Evolutionary conservation across 1,140 invertebrate genomes (phyloP).

Genomic region (Pseudomyrmex sp.): DNA sequence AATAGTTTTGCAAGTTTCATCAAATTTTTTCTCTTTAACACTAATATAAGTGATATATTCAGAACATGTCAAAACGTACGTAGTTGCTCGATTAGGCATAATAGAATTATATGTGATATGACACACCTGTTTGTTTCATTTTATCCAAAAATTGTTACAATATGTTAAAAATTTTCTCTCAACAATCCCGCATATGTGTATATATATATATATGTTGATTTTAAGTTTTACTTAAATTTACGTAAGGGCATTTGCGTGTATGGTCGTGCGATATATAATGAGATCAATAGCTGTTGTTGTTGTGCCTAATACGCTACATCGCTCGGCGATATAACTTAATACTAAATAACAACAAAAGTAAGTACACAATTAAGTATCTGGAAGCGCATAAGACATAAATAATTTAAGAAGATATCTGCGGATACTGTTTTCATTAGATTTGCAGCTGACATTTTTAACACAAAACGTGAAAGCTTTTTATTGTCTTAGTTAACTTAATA

Average conservation of each 20-base stretch:
- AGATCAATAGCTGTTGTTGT: slow-evolving; percentile 57
- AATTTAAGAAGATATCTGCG: slow-evolving; percentile 26
- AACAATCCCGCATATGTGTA: background rate
- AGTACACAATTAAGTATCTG: slow-evolving; percentile 41
- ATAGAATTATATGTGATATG: slow-evolving; percentile 4
- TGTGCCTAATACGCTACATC: slow-evolving; percentile 29
- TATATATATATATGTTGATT: no score
- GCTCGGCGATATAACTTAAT: slow-evolving; percentile 53
- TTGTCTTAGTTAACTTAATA: slow-evolving; percentile 54
- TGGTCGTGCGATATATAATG: slow-evolving; percentile 53
- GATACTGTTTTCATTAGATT: slow-evolving; percentile 1
- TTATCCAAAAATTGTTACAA: slow-evolving; percentile 21
- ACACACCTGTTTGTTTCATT: background rate
- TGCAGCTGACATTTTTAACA: background rate
- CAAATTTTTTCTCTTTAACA: slow-evolving; percentile 25
- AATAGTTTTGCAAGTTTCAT: slow-evolving; percentile 3
- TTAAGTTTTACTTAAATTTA: background rate
- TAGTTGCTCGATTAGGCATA: slow-evolving; percentile 3
- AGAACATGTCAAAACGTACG: background rate
- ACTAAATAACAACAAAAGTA: slow-evolving; percentile 57
- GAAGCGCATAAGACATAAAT: slow-evolving; percentile 52
- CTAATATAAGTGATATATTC: background rate
- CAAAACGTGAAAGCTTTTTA: slow-evolving; percentile 42
- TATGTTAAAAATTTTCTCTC: slow-evolving; percentile 25
- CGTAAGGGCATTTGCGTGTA: slow-evolving; percentile 71